Evolutionary conservation across 1,140 invertebrate genomes (phyloP).

Genomic region (Cydia pomonella): DNA sequence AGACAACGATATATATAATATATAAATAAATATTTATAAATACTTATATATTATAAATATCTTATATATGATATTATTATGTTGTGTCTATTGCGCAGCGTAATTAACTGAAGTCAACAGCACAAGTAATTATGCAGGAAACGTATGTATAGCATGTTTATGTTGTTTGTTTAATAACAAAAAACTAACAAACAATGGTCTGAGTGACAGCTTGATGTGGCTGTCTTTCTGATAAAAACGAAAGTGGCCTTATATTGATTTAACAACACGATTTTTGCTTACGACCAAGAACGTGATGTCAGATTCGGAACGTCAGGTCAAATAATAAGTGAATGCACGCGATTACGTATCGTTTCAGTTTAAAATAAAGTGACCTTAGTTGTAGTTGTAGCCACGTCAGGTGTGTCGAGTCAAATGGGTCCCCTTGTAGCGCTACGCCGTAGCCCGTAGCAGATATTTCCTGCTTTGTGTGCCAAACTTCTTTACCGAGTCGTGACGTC

Average conservation of each 20-base stretch:
- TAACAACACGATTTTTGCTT: too few species aligned
- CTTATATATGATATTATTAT: too few species aligned
- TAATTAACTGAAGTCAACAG: neutral
- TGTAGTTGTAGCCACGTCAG: neutral
- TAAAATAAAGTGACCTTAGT: neutral
- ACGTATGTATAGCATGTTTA: neutral
- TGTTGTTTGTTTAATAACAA: neutral
- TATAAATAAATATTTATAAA: too few species aligned
- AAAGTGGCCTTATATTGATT: too few species aligned
- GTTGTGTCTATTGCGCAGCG: neutral
- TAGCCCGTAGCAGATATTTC: neutral
- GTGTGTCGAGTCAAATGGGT: neutral
- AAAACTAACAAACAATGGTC: neutral
- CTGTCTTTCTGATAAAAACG: too few species aligned
- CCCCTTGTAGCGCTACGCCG: conserved; percentile 12
- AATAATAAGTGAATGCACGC: too few species aligned
- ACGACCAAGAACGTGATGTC: too few species aligned
- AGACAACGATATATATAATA: too few species aligned
- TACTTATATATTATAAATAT: too few species aligned
- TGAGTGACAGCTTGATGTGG: too few species aligned
- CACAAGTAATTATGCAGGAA: neutral
- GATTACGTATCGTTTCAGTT: too few species aligned
- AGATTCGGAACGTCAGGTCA: too few species aligned
- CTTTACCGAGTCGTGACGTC: neutral
- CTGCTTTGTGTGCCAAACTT: neutral